A percentile compares a stretch with the other conserved stretches of the same genome.
Evolutionary conservation across 1,140 invertebrate genomes (phyloP).

Genomic region (Leptopilina clavipes): DNA sequence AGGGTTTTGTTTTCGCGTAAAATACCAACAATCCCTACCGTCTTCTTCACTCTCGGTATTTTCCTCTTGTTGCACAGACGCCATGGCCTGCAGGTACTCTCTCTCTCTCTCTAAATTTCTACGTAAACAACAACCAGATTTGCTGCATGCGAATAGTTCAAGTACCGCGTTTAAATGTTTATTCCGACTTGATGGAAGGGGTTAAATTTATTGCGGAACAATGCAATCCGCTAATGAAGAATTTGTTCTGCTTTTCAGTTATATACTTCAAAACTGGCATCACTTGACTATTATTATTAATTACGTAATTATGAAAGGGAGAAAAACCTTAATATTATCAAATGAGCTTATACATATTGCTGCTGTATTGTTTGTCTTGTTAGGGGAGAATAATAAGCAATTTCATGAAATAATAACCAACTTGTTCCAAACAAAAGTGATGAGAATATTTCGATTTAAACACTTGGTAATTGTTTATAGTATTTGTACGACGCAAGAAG

Average conservation of each 20-base stretch:
- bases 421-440: neutral
- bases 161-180: slow-evolving; percentile 27
- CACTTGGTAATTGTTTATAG: neutral
- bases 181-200: neutral
- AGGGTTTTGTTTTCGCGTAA: slow-evolving; percentile 27
- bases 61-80: neutral
- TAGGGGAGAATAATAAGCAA: neutral
- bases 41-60: neutral
- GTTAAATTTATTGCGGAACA: slow-evolving; percentile 3
- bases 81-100: neutral
- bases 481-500: too few species aligned
- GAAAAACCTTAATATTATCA: neutral
- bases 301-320: slow-evolving; percentile 4
- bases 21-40: slow-evolving; percentile 17
- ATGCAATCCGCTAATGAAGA: neutral
- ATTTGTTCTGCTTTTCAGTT: slow-evolving; percentile 19
- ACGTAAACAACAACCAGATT: slow-evolving; percentile 8
- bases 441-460: neutral
- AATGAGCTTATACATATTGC: neutral
- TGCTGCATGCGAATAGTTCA: neutral
- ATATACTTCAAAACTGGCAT: neutral
- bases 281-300: neutral
- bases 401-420: neutral
- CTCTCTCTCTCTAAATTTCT: neutral
- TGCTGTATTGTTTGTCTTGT: neutral